Evolutionary conservation across 2,797 vertebrate genomes (phyloP).

Genomic region (Pagetopsis macropterus): DNA sequence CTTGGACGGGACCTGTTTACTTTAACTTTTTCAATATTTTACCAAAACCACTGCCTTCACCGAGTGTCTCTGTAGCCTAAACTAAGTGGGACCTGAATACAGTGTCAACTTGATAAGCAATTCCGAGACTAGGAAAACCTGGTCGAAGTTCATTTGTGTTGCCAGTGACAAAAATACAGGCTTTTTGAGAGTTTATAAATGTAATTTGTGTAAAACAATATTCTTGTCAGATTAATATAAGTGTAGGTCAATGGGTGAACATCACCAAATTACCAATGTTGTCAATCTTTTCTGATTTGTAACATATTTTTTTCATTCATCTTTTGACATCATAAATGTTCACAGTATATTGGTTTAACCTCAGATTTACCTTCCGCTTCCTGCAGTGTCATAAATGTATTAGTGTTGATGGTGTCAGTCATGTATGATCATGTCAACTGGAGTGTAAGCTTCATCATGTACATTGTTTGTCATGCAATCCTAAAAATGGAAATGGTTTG

Average conservation of each 20-base stretch:
- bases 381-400: constrained; percentile 6
- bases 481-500: constrained; percentile 41
- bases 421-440: constrained; percentile 3
- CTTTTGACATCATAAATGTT: constrained; percentile 8
- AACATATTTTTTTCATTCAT: no score
- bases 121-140: background rate
- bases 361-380: background rate
- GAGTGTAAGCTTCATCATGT: constrained; percentile 22
- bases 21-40: background rate
- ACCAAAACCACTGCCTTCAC: constrained; percentile 13
- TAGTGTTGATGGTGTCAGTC: constrained; percentile 13
- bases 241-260: background rate
- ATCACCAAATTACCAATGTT: background rate
- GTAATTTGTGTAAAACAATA: background rate
- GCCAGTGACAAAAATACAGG: background rate
- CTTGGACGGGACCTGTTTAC: background rate
- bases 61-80: constrained; percentile 6
- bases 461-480: constrained; percentile 30
- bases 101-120: background rate
- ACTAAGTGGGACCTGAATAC: constrained; percentile 3
- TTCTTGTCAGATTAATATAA: background rate
- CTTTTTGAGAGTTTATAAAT: background rate
- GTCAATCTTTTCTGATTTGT: background rate
- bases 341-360: background rate
- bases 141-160: background rate